A percentile compares a stretch with the other conserved stretches of the same genome.
Evolutionary conservation across 2,797 vertebrate species (phyloP).

Genomic region (Delichon dasypus): DNA sequence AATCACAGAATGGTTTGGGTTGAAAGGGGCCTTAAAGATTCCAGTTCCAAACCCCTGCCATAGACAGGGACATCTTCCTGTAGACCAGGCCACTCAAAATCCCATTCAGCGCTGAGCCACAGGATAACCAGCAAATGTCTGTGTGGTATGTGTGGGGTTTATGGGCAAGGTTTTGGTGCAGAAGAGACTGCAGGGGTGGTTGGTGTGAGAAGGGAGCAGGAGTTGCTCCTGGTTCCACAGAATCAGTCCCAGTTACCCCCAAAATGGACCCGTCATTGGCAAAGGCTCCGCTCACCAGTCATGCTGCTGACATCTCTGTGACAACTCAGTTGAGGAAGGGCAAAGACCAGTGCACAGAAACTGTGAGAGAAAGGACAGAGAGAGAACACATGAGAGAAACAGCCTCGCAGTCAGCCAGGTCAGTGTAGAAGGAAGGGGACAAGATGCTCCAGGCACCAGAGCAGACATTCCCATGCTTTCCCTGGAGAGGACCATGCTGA

Average conservation of each 20-base stretch:
- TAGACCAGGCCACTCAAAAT: background rate
- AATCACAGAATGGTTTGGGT: background rate
- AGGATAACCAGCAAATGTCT: background rate
- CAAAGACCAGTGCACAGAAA: background rate
- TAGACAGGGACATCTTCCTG: background rate
- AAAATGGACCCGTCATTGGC: no score
- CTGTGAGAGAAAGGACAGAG: background rate
- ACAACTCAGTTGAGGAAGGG: background rate
- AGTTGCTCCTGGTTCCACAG: background rate
- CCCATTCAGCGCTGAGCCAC: rapidly evolving
- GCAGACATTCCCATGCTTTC: rapidly evolving
- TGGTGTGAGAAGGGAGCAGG: no score
- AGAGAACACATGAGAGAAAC: background rate
- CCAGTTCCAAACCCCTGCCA: background rate
- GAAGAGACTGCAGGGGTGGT: background rate
- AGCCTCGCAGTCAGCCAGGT: background rate
- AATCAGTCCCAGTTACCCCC: background rate
- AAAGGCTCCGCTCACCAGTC: background rate
- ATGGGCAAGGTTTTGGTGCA: background rate
- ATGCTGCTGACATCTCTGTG: background rate
- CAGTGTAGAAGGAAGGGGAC: background rate
- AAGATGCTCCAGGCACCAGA: background rate
- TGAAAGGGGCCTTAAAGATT: background rate
- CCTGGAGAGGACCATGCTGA: background rate
- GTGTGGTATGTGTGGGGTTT: background rate